phyloP scores from a whole-genome alignment of 1,140 invertebrate genomes.

The Lepidurus couesii region DNA sequence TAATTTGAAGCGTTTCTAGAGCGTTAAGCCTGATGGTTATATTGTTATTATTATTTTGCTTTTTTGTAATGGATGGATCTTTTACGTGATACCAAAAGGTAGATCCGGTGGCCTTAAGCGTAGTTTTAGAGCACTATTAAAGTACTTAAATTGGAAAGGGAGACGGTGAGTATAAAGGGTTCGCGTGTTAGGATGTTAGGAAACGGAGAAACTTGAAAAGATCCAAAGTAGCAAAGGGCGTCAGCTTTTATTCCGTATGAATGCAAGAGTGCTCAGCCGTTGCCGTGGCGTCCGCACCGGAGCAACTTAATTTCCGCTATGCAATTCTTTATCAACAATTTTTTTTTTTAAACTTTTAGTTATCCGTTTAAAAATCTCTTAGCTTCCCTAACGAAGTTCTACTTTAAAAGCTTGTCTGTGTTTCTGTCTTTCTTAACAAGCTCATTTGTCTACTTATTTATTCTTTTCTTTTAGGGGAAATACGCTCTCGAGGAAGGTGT shows the following conservation, averaged over 20 bases:
- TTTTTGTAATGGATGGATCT: background rate
- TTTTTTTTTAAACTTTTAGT: background rate
- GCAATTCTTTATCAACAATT: slow-evolving; percentile 18
- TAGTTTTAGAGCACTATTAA: background rate
- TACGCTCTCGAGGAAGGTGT: slow-evolving; percentile 25
- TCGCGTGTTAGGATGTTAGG: background rate
- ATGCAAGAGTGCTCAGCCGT: slow-evolving; percentile 20
- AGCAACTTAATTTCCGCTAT: slow-evolving; percentile 23
- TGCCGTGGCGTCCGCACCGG: background rate
- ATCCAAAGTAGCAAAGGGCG: background rate
- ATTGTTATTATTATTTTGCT: no score
- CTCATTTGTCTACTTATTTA: background rate
- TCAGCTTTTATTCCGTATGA: slow-evolving; percentile 12
- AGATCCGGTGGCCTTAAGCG: background rate
- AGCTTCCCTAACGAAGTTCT: background rate
- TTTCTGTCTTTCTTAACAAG: no score
- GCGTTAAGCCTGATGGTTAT: no score
- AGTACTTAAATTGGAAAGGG: background rate
- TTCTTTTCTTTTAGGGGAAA: slow-evolving; percentile 4
- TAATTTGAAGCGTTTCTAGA: no score
- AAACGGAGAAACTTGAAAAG: background rate
- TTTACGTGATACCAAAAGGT: background rate
- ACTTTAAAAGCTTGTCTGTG: no score
- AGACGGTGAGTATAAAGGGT: background rate
- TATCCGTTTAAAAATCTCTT: background rate